Evolutionary conservation across 2,797 vertebrate genomes (phyloP).

Genomic region (Phoxinus dragarum): DNA sequence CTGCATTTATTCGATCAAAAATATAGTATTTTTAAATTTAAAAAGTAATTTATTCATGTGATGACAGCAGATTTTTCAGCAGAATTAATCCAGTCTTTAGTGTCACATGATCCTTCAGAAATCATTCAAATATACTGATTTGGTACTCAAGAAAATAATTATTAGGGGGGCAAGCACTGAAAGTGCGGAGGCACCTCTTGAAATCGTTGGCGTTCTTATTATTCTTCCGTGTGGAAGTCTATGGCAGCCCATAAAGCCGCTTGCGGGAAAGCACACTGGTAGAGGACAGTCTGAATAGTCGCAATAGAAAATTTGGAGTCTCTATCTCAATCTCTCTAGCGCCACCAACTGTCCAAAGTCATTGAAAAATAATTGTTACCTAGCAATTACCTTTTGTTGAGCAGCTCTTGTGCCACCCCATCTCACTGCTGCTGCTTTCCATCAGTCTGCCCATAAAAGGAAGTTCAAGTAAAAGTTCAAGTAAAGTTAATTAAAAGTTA

Average conservation of each 20-base stretch:
- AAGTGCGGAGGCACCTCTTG: too few species aligned
- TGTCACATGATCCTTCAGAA: not conserved
- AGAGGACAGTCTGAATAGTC: too few species aligned
- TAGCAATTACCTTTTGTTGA: not conserved
- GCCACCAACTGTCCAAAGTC: too few species aligned
- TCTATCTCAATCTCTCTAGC: too few species aligned
- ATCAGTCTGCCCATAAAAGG: not conserved
- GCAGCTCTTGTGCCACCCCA: not conserved
- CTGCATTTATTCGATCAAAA: not conserved
- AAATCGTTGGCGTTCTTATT: too few species aligned
- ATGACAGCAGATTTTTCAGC: not conserved
- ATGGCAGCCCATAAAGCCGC: too few species aligned
- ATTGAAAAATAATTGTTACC: not conserved
- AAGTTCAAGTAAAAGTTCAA: constrained; percentile 2
- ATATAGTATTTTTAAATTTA: not conserved
- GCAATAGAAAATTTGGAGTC: too few species aligned
- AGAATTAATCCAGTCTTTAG: not conserved
- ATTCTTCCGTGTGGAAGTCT: too few species aligned
- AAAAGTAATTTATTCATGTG: not conserved
- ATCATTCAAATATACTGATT: not conserved
- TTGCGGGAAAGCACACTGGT: too few species aligned
- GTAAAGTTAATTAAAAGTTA: constrained; percentile 7
- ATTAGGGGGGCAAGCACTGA: too few species aligned
- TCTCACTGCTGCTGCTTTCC: not conserved
- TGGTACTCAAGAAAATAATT: not conserved